These are phyloP conservation scores for Acanthaster planci DNA, from an alignment of 35 echinoderm and acorn worm species.

Conservation along the genomic window DNA sequence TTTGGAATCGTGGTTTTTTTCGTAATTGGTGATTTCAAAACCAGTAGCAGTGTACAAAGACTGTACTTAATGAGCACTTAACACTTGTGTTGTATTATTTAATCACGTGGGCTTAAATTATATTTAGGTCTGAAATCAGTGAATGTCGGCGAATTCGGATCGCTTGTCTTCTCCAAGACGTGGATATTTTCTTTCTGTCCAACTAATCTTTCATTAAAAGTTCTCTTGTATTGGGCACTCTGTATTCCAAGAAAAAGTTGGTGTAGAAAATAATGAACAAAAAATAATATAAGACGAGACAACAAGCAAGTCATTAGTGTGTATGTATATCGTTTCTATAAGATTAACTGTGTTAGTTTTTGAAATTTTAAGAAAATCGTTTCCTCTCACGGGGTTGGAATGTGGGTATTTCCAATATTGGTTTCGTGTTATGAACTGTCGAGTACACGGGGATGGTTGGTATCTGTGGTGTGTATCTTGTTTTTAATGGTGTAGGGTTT, in stretches of 20 bases:
- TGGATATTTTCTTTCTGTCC: slow-evolving; percentile 2
- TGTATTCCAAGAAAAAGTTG: neutral
- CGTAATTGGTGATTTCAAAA: neutral
- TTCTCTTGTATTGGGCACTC: neutral
- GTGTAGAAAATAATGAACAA: slow-evolving; percentile 30
- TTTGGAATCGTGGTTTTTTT: neutral
- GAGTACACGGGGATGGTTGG: neutral
- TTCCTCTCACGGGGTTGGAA: neutral
- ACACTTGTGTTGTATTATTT: neutral
- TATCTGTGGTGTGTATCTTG: slow-evolving; percentile 7
- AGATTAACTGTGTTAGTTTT: neutral
- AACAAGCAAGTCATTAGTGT: neutral
- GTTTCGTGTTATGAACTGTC: neutral
- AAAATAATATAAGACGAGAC: neutral
- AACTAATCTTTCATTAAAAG: neutral
- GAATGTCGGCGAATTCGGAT: neutral
- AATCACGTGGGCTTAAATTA: neutral
- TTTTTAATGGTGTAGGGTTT: slow-evolving; percentile 15
- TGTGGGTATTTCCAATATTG: neutral
- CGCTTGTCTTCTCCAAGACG: neutral
- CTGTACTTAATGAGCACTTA: neutral
- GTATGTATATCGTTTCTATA: slow-evolving; percentile 19
- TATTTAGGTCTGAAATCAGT: neutral
- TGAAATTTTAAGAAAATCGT: neutral
- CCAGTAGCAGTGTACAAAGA: neutral